These are phyloP conservation scores for Anoplius nigerrimus DNA, from an alignment of 2,888 invertebrate species.

Conservation along the genomic window DNA sequence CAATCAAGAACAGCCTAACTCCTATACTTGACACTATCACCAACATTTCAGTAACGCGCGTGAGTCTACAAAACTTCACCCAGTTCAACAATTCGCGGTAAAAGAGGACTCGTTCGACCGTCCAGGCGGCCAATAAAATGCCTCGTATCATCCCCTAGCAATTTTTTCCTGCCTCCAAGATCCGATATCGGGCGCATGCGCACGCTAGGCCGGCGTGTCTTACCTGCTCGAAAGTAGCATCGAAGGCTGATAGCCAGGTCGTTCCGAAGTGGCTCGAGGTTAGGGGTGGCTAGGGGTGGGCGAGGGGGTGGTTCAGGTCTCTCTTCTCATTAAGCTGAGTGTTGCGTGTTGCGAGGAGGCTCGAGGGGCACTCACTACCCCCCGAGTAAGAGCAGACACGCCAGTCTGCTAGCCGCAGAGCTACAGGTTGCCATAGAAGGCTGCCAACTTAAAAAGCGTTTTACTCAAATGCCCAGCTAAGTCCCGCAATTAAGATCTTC, in stretches of 20 bases:
- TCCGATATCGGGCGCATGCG: not conserved
- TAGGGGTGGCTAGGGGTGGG: conserved; percentile 44
- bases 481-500: conserved; percentile 57
- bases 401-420: conserved; percentile 52
- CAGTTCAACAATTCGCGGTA: no score
- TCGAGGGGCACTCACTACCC: conserved; percentile 69
- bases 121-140: no score
- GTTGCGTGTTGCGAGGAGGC: conserved; percentile 71
- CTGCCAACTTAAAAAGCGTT: conserved; percentile 65
- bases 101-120: no score
- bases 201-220: no score
- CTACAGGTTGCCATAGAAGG: conserved; percentile 68
- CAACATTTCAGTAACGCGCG: no score
- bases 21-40: no score
- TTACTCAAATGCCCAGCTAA: conserved; percentile 56
- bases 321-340: conserved; percentile 73
- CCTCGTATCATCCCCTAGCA: no score
- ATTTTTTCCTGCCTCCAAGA: conserved; percentile 5
- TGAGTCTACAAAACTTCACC: no score
- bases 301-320: no score
- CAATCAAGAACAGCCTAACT: no score
- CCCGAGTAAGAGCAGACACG: conserved; percentile 60
- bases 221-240: conserved; percentile 37
- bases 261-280: conserved; percentile 59
- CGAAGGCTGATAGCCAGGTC: conserved; percentile 51